Evolutionary conservation across 2,888 invertebrate genomes (phyloP), one percentile per base, ranked within the genome.

Genomic region (Malthinus flaveolus): DNA sequence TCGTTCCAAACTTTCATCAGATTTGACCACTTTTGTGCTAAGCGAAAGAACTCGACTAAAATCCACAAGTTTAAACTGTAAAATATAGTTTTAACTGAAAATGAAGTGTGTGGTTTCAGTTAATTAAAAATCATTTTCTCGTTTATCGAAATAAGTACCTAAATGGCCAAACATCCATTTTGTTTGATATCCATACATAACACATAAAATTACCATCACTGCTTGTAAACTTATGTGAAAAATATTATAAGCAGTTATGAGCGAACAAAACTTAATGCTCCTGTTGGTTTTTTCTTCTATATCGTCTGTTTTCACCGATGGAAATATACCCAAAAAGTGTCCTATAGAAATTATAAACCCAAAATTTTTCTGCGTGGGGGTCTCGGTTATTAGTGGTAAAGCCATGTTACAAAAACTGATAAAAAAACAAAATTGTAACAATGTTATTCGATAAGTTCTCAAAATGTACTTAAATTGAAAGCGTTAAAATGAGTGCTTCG

Each of bases 11-110:
- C 53, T 15, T 36, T 49, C 23, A 76, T 71, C 7, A 82, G 67
- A 11, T 66, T 67, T 1, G 81, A 81, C 82, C 82, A 82, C 13
- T 75, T 68, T 49, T 67, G 74, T 0, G 81, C 79, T 42, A 82
- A 66, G 53, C 75, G 80, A 65, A 85, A 77, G 23, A 83, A 84
- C 0, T 84, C 65, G 1, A 84, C 9, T 1, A 58, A 32, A 6
- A 53, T 62, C 13, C 62, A 56, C 52, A 62, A 58, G 6, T 64
- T 51, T 23, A 64, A 60, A 8, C 64, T 32, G 32, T 67, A 67
- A 52, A 64, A 70, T 5, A 67, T 36, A 0, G 68, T 65, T 13
- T 66, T 50, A 7, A 68, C 70, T 70, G 46, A 33, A 68, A 67
- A n/a, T n/a, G n/a, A 5, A 50, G n/a, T 11, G 11, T 10, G 10